A percentile compares a stretch with the other conserved stretches of the same genome.
Conservation (phyloP, 23 tunicate genomes). For the Styela clava region DNA sequence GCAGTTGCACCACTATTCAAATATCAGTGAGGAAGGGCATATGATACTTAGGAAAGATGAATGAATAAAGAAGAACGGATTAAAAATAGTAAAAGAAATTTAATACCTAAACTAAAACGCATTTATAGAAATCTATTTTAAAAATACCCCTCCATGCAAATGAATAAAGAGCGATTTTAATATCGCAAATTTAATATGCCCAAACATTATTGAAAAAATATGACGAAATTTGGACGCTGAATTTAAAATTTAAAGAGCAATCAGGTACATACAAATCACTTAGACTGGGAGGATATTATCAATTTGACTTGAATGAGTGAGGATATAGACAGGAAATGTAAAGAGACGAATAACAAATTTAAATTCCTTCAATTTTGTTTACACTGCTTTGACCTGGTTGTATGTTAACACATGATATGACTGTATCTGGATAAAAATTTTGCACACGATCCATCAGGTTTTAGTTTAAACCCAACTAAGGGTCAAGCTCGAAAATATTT, state of each 20-base stretch:
- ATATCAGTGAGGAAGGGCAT: neutral
- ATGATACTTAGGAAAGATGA: neutral
- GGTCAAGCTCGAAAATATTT: no score
- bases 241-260: neutral
- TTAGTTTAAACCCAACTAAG: no score
- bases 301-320: neutral
- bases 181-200: no score
- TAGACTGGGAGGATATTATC: neutral
- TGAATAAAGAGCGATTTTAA: no score
- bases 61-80: neutral
- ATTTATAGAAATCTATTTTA: no score
- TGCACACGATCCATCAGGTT: no score
- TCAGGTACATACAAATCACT: neutral
- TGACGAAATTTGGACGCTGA: neutral
- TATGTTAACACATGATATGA: no score
- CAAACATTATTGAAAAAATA: no score
- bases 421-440: no score
- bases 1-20: neutral
- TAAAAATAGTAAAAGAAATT: neutral
- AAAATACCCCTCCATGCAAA: no score
- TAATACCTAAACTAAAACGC: neutral
- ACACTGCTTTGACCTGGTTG: no score
- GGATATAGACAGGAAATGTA: neutral
- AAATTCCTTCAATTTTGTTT: no score
- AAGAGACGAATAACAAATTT: neutral